Evolutionary conservation across 2,888 invertebrate species (phyloP).

Genomic region (Trachelus tabidus): DNA sequence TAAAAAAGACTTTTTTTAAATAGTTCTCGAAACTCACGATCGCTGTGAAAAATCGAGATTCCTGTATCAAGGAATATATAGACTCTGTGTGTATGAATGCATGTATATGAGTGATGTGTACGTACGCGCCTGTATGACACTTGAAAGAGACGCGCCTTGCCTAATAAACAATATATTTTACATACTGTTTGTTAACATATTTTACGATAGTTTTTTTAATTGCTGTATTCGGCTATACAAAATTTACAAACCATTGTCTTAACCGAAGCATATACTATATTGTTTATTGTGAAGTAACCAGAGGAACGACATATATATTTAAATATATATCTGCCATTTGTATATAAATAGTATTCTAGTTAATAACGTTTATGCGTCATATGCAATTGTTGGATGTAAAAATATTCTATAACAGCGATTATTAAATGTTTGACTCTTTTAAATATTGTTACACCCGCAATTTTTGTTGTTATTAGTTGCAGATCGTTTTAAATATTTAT

Average conservation of each 20-base stretch:
- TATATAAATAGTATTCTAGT: not conserved
- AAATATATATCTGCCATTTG: not conserved
- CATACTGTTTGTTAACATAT: not conserved
- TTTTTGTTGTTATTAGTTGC: not conserved
- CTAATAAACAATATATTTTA: not conserved
- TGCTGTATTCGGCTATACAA: not conserved
- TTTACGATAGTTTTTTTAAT: not conserved
- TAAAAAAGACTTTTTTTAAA: not conserved
- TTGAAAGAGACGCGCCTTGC: not conserved
- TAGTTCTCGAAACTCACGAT: not conserved
- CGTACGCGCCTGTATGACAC: not conserved
- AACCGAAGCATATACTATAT: not conserved
- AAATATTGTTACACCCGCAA: not conserved
- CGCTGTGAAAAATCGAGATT: not conserved
- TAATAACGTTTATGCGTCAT: not conserved
- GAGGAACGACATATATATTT: not conserved
- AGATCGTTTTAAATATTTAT: not conserved
- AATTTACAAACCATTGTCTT: not conserved
- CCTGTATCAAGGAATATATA: not conserved
- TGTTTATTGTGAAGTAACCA: not conserved
- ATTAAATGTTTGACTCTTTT: not conserved
- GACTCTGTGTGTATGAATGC: not conserved
- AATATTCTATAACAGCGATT: not conserved
- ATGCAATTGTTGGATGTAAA: not conserved
- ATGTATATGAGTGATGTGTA: not conserved